Conservation (phyloP, 2,797 vertebrate species). For the Manis pentadactyla region DNA sequence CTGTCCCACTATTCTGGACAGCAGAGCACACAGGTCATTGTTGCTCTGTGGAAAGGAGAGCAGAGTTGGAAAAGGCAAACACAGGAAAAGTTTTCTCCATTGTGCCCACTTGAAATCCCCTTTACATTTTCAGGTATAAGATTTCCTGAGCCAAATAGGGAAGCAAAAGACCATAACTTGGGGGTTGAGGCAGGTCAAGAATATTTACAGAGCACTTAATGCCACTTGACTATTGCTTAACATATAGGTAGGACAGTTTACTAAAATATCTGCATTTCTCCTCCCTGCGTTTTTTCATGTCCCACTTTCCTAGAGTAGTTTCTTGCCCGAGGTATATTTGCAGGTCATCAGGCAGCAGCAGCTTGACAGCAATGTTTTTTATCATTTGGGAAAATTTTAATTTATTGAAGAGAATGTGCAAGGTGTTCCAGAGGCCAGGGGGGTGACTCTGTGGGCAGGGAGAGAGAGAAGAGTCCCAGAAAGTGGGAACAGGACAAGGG, state of each 20-base stretch:
- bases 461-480: background rate
- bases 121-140: background rate
- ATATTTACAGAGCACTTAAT: background rate
- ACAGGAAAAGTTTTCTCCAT: too few species aligned
- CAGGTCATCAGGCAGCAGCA: background rate
- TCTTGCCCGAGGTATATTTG: background rate
- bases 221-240: background rate
- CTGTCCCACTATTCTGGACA: background rate
- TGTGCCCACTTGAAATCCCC: background rate
- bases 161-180: background rate
- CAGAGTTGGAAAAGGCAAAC: background rate
- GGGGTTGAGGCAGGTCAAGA: background rate
- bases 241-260: background rate
- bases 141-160: background rate
- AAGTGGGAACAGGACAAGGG: background rate
- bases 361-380: background rate
- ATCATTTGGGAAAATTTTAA: background rate
- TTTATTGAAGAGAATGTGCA: background rate
- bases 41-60: background rate
- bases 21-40: background rate
- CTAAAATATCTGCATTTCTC: slow-evolving; percentile 14
- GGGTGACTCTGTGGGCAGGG: background rate
- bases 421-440: background rate
- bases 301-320: background rate
- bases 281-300: background rate